These are phyloP conservation scores for Elachura formosa DNA, from an alignment of 2,113 vertebrate species.

Conservation along the genomic window DNA sequence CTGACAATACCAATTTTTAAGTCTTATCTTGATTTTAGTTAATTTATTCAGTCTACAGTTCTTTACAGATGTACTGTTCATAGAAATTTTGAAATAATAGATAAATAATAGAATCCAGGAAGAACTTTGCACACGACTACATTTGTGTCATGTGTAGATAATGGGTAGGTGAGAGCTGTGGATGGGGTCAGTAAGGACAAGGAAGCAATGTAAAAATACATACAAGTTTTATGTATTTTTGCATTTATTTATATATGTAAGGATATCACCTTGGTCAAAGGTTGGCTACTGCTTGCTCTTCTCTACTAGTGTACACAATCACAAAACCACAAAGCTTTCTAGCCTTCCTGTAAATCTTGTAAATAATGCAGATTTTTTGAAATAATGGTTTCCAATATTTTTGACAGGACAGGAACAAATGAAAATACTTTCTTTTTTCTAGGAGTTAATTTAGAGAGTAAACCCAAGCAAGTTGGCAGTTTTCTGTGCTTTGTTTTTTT, in stretches of 20 bases:
- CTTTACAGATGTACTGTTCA: background rate
- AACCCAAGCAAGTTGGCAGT: background rate
- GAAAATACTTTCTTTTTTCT: background rate
- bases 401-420: background rate
- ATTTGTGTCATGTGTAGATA: rapidly evolving
- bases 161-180: background rate
- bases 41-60: background rate
- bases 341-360: background rate
- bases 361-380: background rate
- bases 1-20: background rate
- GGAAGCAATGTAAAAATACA: background rate
- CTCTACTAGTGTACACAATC: background rate
- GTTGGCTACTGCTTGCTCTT: background rate
- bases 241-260: too few species aligned
- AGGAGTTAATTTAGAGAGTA: background rate
- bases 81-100: background rate
- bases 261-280: too few species aligned
- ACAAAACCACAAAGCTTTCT: background rate
- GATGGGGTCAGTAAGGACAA: background rate
- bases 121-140: background rate
- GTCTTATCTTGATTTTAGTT: background rate
- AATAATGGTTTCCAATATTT: background rate
- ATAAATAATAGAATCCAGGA: background rate
- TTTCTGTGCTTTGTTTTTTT: background rate
- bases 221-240: too few species aligned